phyloP scores from a whole-genome alignment of 1,140 invertebrate species.

The Euwallacea fornicatus region DNA sequence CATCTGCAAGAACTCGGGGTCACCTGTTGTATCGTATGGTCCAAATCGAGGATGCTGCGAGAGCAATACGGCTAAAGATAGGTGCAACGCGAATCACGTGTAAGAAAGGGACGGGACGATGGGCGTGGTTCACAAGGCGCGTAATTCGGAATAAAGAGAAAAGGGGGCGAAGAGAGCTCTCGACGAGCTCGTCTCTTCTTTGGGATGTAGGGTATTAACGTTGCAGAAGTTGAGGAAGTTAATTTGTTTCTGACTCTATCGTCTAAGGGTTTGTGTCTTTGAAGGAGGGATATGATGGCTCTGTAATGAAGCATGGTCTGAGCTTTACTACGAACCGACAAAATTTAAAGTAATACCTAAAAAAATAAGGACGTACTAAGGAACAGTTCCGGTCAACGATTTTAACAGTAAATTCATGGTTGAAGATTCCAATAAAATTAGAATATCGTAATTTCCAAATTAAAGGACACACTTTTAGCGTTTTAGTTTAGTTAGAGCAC shows the following conservation, averaged over 20 bases:
- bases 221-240: slow-evolving; percentile 9
- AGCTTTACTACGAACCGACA: too few relatives aligned
- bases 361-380: too few relatives aligned
- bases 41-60: neutral
- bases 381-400: too few relatives aligned
- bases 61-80: neutral
- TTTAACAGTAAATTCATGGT: too few relatives aligned
- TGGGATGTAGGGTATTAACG: slow-evolving; percentile 11
- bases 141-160: neutral
- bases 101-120: neutral
- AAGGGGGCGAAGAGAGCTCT: neutral
- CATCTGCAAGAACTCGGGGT: slow-evolving; percentile 35
- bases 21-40: neutral
- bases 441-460: too few relatives aligned
- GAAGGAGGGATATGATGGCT: too few relatives aligned
- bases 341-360: too few relatives aligned
- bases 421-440: too few relatives aligned
- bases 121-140: neutral
- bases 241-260: neutral
- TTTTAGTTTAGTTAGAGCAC: too few relatives aligned
- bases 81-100: neutral
- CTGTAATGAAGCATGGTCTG: too few relatives aligned
- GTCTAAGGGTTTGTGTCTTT: neutral
- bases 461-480: too few relatives aligned
- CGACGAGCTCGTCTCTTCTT: slow-evolving; percentile 19